Evolutionary conservation across 2,113 vertebrate species (phyloP).

Genomic region (Leptobrachium leishanense): DNA sequence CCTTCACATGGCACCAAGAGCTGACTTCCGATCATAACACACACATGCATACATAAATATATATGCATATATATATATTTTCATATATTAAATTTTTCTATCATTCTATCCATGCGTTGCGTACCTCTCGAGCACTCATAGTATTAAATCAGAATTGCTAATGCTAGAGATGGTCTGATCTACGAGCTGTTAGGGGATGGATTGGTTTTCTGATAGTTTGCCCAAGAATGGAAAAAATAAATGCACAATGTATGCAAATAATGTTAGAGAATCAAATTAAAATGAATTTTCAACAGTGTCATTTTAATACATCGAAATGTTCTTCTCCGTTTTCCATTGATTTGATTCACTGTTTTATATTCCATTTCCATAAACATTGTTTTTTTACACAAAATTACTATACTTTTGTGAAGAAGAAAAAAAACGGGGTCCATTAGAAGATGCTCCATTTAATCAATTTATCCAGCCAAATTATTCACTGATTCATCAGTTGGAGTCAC

Average conservation of each 20-base stretch:
- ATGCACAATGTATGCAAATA: not conserved
- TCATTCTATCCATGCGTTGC: no score
- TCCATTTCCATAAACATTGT: not conserved
- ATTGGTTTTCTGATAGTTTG: not conserved
- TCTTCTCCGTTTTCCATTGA: not conserved
- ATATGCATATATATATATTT: no score
- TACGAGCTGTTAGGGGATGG: no score
- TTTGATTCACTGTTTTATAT: not conserved
- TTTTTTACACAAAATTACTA: not conserved
- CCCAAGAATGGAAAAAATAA: not conserved
- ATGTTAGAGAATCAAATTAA: not conserved
- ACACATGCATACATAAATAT: no score
- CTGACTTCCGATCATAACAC: no score
- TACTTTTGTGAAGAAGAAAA: not conserved
- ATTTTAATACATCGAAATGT: not conserved
- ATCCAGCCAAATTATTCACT: not conserved
- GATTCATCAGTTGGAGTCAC: not conserved
- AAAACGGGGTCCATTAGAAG: not conserved
- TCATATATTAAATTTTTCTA: no score
- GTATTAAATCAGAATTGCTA: not conserved
- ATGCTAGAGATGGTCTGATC: not conserved
- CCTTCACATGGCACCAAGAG: no score
- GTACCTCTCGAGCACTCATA: no score
- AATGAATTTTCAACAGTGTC: not conserved
- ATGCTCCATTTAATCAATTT: not conserved